These are phyloP conservation scores for Parazoanthus darwini DNA, from an alignment of 92 coral and sea anemone genomes.

Conservation along the genomic window DNA sequence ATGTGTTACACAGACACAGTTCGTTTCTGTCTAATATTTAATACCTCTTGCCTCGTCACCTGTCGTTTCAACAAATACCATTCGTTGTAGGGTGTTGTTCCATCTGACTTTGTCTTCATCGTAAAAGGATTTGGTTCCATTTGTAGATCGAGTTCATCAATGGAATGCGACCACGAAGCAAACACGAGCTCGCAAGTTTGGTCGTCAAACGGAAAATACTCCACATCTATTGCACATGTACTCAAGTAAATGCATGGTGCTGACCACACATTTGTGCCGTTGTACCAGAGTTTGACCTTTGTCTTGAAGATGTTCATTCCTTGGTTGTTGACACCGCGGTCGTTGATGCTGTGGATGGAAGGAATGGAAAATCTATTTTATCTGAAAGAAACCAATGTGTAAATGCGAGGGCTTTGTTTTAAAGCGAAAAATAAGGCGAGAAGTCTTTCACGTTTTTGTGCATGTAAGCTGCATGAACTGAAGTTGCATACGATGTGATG, in stretches of 20 bases:
- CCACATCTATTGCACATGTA: slow-evolving; percentile 35
- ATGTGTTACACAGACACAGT: no score
- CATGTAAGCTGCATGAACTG: neutral
- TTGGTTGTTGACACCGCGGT: slow-evolving; percentile 29
- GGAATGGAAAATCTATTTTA: slow-evolving; percentile 46
- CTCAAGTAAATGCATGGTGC: slow-evolving; percentile 37
- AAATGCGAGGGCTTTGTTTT: slow-evolving; percentile 18
- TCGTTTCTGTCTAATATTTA: no score
- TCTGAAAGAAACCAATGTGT: slow-evolving; percentile 43
- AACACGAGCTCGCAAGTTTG: slow-evolving; percentile 37
- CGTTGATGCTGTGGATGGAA: slow-evolving; percentile 41
- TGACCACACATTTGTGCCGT: slow-evolving; percentile 45
- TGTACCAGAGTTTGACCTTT: slow-evolving; percentile 34
- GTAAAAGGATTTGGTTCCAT: slow-evolving; percentile 25
- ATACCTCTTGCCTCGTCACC: slow-evolving; percentile 29
- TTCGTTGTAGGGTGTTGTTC: slow-evolving; percentile 24
- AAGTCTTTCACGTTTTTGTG: neutral
- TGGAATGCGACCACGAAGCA: slow-evolving; percentile 39
- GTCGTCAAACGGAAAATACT: slow-evolving; percentile 42
- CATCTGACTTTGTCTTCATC: slow-evolving; percentile 16
- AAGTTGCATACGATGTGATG: neutral
- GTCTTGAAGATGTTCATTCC: slow-evolving; percentile 40
- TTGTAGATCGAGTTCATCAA: slow-evolving; percentile 24
- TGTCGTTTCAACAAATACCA: slow-evolving; percentile 25
- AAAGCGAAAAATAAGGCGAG: neutral